Evolutionary conservation across 2,113 vertebrate species (phyloP).

Genomic region (Nerophis lumbriciformis): DNA sequence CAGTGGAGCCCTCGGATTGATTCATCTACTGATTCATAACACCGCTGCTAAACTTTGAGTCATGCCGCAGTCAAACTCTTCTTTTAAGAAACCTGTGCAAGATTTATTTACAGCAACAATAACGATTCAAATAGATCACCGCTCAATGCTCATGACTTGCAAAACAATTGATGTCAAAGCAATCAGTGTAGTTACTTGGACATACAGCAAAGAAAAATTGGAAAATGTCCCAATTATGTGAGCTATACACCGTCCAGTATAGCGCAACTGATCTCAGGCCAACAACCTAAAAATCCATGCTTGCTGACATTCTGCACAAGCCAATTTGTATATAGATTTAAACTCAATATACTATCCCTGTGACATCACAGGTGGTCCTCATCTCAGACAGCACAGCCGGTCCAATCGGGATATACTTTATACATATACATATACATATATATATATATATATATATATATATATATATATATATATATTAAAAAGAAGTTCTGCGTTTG

Average conservation of each 20-base stretch:
- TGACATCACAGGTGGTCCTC: slow-evolving; percentile 39
- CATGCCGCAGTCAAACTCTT: slow-evolving; percentile 18
- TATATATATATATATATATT: too few relatives aligned
- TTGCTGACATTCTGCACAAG: slow-evolving; percentile 24
- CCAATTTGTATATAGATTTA: slow-evolving; percentile 60
- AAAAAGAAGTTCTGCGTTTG: too few relatives aligned
- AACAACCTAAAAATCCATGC: slow-evolving; percentile 28
- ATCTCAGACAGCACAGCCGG: slow-evolving; percentile 23
- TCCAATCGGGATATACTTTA: background rate
- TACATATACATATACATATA: too few relatives aligned
- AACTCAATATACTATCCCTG: slow-evolving; percentile 32
- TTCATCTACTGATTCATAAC: slow-evolving; percentile 33
- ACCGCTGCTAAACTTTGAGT: slow-evolving; percentile 22
- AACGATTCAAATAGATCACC: slow-evolving; percentile 31
- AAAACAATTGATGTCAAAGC: slow-evolving; percentile 1
- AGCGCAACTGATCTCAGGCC: slow-evolving; percentile 15
- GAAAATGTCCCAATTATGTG: too few relatives aligned
- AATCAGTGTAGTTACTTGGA: slow-evolving; percentile 1
- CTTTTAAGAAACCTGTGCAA: slow-evolving; percentile 6
- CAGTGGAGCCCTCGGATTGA: slow-evolving; percentile 21
- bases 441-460: too few relatives aligned
- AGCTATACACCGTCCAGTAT: slow-evolving; percentile 1
- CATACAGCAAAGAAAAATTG: too few relatives aligned
- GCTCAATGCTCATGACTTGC: slow-evolving; percentile 33
- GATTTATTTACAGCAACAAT: slow-evolving; percentile 45